Evolutionary conservation across 2,888 invertebrate species (phyloP).

Genomic region (Selenia dentaria): DNA sequence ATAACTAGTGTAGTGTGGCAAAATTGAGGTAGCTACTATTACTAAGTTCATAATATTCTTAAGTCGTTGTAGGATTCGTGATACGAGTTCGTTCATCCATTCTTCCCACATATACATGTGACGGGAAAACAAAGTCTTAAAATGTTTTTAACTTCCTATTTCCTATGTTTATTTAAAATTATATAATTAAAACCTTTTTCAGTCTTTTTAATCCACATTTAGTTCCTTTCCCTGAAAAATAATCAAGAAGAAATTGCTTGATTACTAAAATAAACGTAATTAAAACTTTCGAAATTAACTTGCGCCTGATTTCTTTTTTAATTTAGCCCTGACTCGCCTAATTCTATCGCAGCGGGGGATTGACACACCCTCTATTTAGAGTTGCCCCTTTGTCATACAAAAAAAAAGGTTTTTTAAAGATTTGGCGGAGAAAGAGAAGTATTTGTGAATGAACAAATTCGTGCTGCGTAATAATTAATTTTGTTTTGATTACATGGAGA

Average conservation of each 20-base stretch:
- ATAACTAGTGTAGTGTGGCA: too few relatives aligned
- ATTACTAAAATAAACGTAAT: slow-evolving; percentile 82
- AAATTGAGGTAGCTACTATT: too few relatives aligned
- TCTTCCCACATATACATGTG: too few relatives aligned
- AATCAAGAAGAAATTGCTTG: slow-evolving; percentile 69
- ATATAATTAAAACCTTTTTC: too few relatives aligned
- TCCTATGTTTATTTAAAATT: too few relatives aligned
- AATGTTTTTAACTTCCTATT: too few relatives aligned
- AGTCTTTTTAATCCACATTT: slow-evolving; percentile 36
- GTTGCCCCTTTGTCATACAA: slow-evolving; percentile 66
- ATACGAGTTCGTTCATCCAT: too few relatives aligned
- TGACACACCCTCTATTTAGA: slow-evolving; percentile 72
- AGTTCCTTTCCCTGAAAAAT: slow-evolving; percentile 56
- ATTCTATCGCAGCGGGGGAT: slow-evolving; percentile 74
- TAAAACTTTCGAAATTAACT: slow-evolving; percentile 81
- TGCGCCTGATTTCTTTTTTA: slow-evolving; percentile 82
- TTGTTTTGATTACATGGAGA: slow-evolving; percentile 27
- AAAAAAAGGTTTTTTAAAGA: slow-evolving; percentile 47
- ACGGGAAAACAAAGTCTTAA: too few relatives aligned
- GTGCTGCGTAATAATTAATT: slow-evolving; percentile 34
- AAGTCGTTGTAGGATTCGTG: too few relatives aligned
- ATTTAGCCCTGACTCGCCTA: slow-evolving; percentile 75
- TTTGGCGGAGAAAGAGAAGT: slow-evolving; percentile 31
- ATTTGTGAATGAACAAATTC: slow-evolving; percentile 32
- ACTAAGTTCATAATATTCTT: too few relatives aligned